Evolutionary conservation across 2,888 invertebrate species (phyloP).

Genomic region (Acanthoscelides obtectus): DNA sequence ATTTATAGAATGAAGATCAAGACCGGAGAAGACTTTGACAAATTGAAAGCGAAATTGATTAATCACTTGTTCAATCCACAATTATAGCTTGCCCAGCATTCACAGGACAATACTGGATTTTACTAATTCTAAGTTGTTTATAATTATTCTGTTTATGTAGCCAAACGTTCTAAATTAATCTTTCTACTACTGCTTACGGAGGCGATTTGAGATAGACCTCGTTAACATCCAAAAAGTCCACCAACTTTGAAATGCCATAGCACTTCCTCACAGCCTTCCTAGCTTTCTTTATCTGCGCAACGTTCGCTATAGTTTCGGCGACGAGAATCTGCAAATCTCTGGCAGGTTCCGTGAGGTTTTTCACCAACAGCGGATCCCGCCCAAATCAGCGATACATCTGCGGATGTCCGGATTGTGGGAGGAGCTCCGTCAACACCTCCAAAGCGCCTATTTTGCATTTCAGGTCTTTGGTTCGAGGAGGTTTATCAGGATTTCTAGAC

Average conservation of each 20-base stretch:
- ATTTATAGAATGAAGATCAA: too few relatives aligned
- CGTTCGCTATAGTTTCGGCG: constrained; percentile 86
- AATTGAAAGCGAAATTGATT: too few relatives aligned
- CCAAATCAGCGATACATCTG: constrained; percentile 73
- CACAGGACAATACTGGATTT: too few relatives aligned
- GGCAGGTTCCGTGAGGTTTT: constrained; percentile 77
- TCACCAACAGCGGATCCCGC: constrained; percentile 73
- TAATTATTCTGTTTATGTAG: too few relatives aligned
- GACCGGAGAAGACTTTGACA: too few relatives aligned
- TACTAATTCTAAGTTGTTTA: too few relatives aligned
- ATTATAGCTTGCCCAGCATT: too few relatives aligned
- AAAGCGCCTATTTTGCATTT: constrained; percentile 86
- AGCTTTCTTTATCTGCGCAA: constrained; percentile 64
- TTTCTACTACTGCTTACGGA: background rate
- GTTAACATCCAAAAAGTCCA: constrained; percentile 77
- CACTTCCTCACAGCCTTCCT: constrained; percentile 42
- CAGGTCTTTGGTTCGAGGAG: constrained; percentile 85
- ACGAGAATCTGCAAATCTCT: constrained; percentile 82
- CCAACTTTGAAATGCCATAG: constrained; percentile 57
- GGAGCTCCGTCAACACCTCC: constrained; percentile 77
- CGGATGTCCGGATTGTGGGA: constrained; percentile 71
- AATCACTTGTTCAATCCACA: too few relatives aligned
- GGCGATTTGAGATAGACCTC: constrained; percentile 55
- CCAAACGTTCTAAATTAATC: too few relatives aligned
- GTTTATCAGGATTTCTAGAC: constrained; percentile 87